Evolutionary conservation across 2,888 invertebrate genomes (phyloP).

Genomic region (Hydropsyche betteni): DNA sequence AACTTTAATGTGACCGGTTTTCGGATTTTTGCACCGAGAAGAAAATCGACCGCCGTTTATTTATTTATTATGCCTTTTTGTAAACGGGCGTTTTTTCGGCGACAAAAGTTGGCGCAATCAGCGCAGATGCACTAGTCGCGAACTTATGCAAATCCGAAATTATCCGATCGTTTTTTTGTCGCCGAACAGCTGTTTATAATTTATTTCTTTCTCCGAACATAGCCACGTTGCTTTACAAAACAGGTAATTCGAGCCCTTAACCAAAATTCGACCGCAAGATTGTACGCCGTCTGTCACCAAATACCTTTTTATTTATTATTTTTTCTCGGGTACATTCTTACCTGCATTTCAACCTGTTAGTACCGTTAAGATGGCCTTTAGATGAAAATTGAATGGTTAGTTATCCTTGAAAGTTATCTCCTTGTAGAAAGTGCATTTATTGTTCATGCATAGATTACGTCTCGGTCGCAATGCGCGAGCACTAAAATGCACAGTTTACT

Average conservation of each 20-base stretch:
- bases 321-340: not conserved
- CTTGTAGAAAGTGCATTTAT: no score
- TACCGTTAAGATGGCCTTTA: conserved; percentile 12
- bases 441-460: no score
- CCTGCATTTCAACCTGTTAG: conserved; percentile 21
- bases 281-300: conserved; percentile 46
- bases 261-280: conserved; percentile 49
- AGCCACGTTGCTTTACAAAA: conserved; percentile 36
- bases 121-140: not conserved
- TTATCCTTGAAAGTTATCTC: no score
- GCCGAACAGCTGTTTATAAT: no score
- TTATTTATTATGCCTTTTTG: conserved; percentile 18
- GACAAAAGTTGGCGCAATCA: conserved; percentile 1
- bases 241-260: conserved; percentile 47
- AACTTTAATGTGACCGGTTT: conserved; percentile 44
- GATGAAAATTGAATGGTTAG: no score
- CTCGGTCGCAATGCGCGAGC: no score
- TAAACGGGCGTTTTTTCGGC: not conserved
- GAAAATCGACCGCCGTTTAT: not conserved
- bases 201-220: not conserved
- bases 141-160: conserved; percentile 32
- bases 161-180: not conserved
- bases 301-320: conserved; percentile 34
- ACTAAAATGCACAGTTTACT: no score
- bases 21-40: conserved; percentile 29